These are phyloP conservation scores for Nomada fabriciana DNA, from an alignment of 2,888 invertebrate species.

Conservation along the genomic window DNA sequence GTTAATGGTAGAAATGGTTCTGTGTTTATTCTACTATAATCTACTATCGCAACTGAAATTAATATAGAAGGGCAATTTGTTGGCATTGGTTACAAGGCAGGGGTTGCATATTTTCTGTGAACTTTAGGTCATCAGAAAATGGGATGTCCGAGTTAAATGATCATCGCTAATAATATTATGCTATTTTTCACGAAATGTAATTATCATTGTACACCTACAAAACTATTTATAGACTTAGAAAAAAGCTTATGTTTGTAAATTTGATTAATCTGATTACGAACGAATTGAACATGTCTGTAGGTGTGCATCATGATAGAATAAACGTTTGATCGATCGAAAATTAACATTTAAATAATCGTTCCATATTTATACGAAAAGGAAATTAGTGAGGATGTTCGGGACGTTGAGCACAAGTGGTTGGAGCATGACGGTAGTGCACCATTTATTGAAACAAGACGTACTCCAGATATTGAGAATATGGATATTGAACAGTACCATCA, in stretches of 20 bases:
- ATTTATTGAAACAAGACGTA: constrained; percentile 88
- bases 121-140: constrained; percentile 20
- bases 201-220: constrained; percentile 31
- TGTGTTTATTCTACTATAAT: constrained; percentile 33
- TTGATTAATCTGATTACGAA: not conserved
- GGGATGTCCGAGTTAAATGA: constrained; percentile 5
- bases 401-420: constrained; percentile 89
- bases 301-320: constrained; percentile 27
- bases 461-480: constrained; percentile 92
- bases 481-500: constrained; percentile 93
- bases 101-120: constrained; percentile 21
- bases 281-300: constrained; percentile 34
- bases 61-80: constrained; percentile 22
- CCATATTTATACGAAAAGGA: constrained; percentile 84
- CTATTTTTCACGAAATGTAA: constrained; percentile 19
- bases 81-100: constrained; percentile 48
- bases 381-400: constrained; percentile 86
- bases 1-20: constrained; percentile 33
- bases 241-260: not conserved
- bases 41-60: constrained; percentile 7
- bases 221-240: constrained; percentile 1
- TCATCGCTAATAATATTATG: constrained; percentile 12
- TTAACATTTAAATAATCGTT: constrained; percentile 22
- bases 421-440: constrained; percentile 86
- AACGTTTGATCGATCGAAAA: not conserved